A percentile compares a stretch with the other conserved stretches of the same genome.
Conservation (phyloP, 2,888 invertebrate genomes). For the Hypena proboscidalis region DNA sequence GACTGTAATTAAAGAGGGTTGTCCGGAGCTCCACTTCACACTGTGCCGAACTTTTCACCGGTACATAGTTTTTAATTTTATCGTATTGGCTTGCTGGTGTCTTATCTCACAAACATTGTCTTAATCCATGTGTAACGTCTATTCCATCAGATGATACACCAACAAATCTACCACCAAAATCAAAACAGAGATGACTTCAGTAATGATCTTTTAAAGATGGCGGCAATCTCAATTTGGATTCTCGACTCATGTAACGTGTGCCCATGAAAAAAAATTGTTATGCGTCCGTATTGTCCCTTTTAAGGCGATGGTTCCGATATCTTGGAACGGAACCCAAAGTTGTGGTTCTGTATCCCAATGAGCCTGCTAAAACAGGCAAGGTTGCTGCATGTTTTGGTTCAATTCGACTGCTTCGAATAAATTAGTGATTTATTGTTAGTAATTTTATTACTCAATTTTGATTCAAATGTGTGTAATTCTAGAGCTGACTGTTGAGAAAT, state of each 20-base stretch:
- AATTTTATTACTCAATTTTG: slow-evolving; percentile 7
- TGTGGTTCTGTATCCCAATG: slow-evolving; percentile 44
- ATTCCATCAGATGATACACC: too few species aligned
- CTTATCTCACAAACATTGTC: too few species aligned
- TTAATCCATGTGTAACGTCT: too few species aligned
- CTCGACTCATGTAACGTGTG: slow-evolving; percentile 9
- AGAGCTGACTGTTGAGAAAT: neutral
- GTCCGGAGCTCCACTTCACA: too few species aligned
- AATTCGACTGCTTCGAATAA: slow-evolving; percentile 14
- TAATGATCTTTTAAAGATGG: slow-evolving; percentile 8
- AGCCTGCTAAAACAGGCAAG: slow-evolving; percentile 33
- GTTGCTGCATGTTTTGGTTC: slow-evolving; percentile 12
- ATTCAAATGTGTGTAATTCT: slow-evolving; percentile 21
- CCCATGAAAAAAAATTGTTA: slow-evolving; percentile 16
- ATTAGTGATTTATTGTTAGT: slow-evolving; percentile 38
- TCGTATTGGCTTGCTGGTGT: too few species aligned
- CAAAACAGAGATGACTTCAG: neutral
- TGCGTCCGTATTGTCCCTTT: slow-evolving; percentile 26
- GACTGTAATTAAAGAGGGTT: too few species aligned
- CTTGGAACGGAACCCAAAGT: slow-evolving; percentile 7
- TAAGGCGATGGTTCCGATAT: slow-evolving; percentile 27
- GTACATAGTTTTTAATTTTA: too few species aligned
- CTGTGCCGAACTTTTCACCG: too few species aligned
- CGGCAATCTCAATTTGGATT: slow-evolving; percentile 23
- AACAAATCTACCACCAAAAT: neutral